These are phyloP conservation scores for Ophioninae sp. DNA, from an alignment of 2,888 invertebrate species.

Conservation along the genomic window DNA sequence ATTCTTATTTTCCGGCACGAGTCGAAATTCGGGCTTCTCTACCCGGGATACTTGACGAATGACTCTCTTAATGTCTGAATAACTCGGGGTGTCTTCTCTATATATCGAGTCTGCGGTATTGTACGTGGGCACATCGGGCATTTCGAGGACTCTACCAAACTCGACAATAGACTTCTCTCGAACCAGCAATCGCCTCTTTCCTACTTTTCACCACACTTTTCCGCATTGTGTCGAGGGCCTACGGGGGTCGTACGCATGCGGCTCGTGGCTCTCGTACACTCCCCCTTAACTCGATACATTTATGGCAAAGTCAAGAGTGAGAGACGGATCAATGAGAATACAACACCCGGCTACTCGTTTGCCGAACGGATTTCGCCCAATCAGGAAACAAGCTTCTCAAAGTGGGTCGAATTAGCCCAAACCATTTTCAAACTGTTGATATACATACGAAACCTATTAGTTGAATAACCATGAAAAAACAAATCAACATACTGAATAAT, in stretches of 20 bases:
- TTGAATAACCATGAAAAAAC: no score
- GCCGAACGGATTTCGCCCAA: slow-evolving; percentile 5
- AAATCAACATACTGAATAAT: no score
- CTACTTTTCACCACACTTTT: slow-evolving; percentile 15
- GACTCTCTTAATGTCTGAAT: slow-evolving; percentile 73
- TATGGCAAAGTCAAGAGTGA: background rate
- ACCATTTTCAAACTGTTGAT: no score
- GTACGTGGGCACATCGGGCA: slow-evolving; percentile 57
- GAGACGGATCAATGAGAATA: background rate
- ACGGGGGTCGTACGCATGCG: slow-evolving; percentile 13
- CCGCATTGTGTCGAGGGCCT: slow-evolving; percentile 41
- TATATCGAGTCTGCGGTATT: slow-evolving; percentile 69
- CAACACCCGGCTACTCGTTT: slow-evolving; percentile 18
- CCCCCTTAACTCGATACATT: slow-evolving; percentile 2
- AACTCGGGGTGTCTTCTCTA: slow-evolving; percentile 66
- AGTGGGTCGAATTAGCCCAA: no score
- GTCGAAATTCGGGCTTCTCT: slow-evolving; percentile 40
- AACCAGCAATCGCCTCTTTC: slow-evolving; percentile 31
- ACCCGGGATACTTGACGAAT: slow-evolving; percentile 72
- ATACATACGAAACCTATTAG: no score
- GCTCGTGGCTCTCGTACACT: slow-evolving; percentile 10
- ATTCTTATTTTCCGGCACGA: slow-evolving; percentile 28
- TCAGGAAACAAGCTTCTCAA: background rate
- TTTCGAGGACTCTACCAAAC: slow-evolving; percentile 52
- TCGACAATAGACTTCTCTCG: slow-evolving; percentile 49